A percentile compares a stretch with the other conserved stretches of the same genome.
These are phyloP conservation scores for Artibeus jamaicensis DNA, from an alignment of 2,797 vertebrate species.

Conservation along the genomic window DNA sequence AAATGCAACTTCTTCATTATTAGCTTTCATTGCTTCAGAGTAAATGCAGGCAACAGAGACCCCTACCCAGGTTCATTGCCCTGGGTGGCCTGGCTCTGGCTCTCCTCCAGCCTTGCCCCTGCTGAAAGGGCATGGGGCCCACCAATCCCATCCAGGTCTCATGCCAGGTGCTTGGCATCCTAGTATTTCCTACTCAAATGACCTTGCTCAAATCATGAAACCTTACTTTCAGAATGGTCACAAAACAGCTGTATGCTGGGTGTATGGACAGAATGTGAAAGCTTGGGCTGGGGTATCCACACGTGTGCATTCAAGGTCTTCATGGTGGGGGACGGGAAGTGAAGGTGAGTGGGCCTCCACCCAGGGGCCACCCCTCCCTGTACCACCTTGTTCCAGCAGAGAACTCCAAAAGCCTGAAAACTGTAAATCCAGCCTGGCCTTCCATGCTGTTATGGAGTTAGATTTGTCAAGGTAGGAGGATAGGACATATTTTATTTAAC, in stretches of 20 bases:
- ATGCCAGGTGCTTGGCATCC: not conserved
- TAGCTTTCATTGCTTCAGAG: not conserved
- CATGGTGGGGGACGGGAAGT: not conserved
- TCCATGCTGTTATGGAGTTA: not conserved
- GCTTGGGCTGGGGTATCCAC: not conserved
- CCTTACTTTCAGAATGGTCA: not conserved
- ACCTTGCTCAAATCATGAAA: not conserved
- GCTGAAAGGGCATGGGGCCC: not conserved
- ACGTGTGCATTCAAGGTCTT: not conserved
- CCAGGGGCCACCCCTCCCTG: not conserved
- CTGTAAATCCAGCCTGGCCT: not conserved
- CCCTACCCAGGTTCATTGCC: not conserved
- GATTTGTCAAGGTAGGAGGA: not conserved
- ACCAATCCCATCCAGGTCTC: not conserved
- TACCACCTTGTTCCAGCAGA: not conserved
- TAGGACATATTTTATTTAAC: slow-evolving; percentile 9
- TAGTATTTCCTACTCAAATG: not conserved
- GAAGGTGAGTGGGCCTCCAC: not conserved
- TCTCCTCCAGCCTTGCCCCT: not conserved
- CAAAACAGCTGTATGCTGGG: not conserved
- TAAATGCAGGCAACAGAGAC: not conserved
- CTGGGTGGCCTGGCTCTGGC: not conserved
- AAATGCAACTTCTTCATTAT: not conserved
- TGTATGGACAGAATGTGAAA: not conserved
- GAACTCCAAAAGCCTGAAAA: not conserved